Conservation (phyloP, 2,888 invertebrate genomes). For the Dorcus parallelipipedus region DNA sequence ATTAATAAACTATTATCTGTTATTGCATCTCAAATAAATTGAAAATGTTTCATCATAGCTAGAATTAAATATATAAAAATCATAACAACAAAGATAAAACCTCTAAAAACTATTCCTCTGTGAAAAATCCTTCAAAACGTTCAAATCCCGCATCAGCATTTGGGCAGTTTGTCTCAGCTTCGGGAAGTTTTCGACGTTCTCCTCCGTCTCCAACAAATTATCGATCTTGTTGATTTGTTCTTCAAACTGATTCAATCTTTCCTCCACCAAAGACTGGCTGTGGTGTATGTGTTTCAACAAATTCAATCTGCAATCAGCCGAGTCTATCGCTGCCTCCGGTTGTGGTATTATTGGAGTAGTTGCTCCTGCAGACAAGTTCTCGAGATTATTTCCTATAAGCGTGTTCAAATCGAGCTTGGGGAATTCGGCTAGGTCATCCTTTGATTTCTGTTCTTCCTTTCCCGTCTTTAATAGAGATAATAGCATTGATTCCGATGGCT, state of each 20-base stretch:
- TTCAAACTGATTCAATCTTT: constrained; percentile 70
- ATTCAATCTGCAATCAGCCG: constrained; percentile 71
- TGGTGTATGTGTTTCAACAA: constrained; percentile 74
- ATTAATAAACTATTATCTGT: too few species aligned
- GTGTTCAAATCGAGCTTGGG: constrained; percentile 34
- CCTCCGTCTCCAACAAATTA: constrained; percentile 50
- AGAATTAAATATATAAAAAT: too few species aligned
- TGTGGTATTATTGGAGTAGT: constrained; percentile 56
- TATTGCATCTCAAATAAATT: too few species aligned
- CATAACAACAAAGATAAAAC: too few species aligned
- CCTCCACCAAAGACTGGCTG: constrained; percentile 69
- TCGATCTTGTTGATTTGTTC: constrained; percentile 68
- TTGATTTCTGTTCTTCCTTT: constrained; percentile 27
- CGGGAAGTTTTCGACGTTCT: constrained; percentile 59
- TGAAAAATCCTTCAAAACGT: constrained; percentile 54
- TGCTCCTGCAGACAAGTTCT: constrained; percentile 21
- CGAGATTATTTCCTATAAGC: constrained; percentile 35
- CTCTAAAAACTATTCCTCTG: constrained; percentile 13
- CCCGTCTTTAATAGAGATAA: constrained; percentile 38
- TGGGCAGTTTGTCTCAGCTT: constrained; percentile 70
- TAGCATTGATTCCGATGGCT: constrained; percentile 36
- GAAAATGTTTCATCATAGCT: too few species aligned
- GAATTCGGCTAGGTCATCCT: constrained; percentile 23
- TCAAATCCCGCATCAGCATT: constrained; percentile 70
- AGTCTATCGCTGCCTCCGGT: constrained; percentile 80